Base-by-base conservation (phyloP, 2,113 vertebrate genomes). In the Scomber scombrus region DNA sequence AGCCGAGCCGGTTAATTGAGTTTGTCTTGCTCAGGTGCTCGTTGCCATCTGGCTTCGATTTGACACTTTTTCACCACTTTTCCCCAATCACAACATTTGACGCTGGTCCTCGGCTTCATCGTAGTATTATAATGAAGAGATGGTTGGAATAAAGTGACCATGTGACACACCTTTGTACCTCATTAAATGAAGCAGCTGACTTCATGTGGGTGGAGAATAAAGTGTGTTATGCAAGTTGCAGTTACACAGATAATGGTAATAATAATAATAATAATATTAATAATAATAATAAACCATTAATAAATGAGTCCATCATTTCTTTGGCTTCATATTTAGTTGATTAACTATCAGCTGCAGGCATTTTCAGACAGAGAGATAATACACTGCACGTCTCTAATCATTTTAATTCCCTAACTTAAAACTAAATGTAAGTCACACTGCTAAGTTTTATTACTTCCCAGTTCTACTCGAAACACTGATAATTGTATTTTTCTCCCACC, bases 21-120 rank as follows among this genome's bases (percentile, higher is more conserved):
- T 84, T 88, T 70, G 84, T 64, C 75, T 80, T 81, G 84, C 89
- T 90, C 88, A 86, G 89, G 80, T 91, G 88, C 78, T 75, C 80
- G 63, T 62, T 64, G 69, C 78, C 78, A 65, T 75, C 57, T 65
- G 65, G 62, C 74, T 40, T 4, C 66, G 66, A 40, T 52, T 15
- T 51, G 40, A 65, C 54, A 61, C 19, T 64, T 46, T 26, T 61
- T 52, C 31, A 71, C 67, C 12, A 7, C 63, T 50, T 71, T 49
- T 26, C 23, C 2, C 51, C 65, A 58, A 2, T 75, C 21, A 12
- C 50, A 7, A 0, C 13, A 11, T 12, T 15, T 45, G 23, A 63
- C 40, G 1, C 43, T 29, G 56, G 26, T 26, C 60, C 58, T 56
- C 66, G 3, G 21, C 11, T 60, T 34, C 31, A 34, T 34, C 31